Evolutionary conservation across 2,888 invertebrate species (phyloP), one percentile per base, ranked within the genome.

Genomic region (Carterocephalus palaemon): DNA sequence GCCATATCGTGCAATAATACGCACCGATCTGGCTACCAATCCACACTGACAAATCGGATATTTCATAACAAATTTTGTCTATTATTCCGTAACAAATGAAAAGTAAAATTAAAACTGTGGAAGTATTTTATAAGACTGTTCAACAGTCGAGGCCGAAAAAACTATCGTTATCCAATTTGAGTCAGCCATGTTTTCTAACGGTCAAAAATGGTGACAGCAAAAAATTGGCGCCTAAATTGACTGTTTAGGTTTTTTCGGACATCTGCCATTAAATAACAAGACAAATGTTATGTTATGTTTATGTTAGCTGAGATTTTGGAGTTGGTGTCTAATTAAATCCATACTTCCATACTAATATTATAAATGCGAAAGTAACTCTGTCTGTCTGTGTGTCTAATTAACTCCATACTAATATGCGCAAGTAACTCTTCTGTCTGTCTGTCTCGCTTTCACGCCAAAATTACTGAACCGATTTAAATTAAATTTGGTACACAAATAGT

Each of bases 101-200:
- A 29, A 29, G 29, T 16, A 15, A 16, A 33, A 19, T 33, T 10
- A 34, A 34, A 34, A 34, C n/a, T n/a, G 34, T 23, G 10, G 33
- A 15, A n/a, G 15, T 29, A 29, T 29, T 29, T 29, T 29, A 29
- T 29, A 29, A 29, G 29, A 16, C 16, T 29, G 29, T 29, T 16
- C 16, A 29, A 29, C 12, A 29, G 29, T 29, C 16, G 29, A 29
- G 36, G 36, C 24, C 24, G 13, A 36, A 36, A 36, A 34, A 23
- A 23, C 34, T 5, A 4, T 32, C 19, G 34, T 34, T 22, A 34
- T 34, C 34, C 34, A 34, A 34, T 34, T 22, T 34, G 22, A 34
- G 23, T 12, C 34, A 34, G 23, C 34, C 22, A 23, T 22, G 22
- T 22, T 23, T 34, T 22, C 23, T 23, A 23, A 22, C 22, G 34